A percentile compares a stretch with the other conserved stretches of the same genome.
These are phyloP conservation scores for Bombycilla garrulus DNA, from an alignment of 2,113 vertebrate genomes.

Conservation along the genomic window DNA sequence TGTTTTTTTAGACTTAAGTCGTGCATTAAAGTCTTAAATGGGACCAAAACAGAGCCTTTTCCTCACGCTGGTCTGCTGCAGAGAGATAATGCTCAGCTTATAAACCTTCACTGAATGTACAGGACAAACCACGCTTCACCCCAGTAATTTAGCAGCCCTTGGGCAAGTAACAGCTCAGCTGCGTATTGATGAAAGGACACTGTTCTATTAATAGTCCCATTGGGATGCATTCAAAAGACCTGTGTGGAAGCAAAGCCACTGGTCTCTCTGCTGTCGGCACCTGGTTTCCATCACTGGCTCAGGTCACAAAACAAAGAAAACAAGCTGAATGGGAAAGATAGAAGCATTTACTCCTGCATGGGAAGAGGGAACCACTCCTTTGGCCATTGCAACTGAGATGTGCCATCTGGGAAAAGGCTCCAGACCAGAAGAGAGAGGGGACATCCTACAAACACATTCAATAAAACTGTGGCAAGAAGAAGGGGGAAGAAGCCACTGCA, in stretches of 20 bases:
- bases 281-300: not conserved
- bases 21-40: not conserved
- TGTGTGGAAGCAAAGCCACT: not conserved
- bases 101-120: not conserved
- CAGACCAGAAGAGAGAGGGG: not conserved
- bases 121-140: not conserved
- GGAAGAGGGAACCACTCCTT: not conserved
- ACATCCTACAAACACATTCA: not conserved
- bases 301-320: not conserved
- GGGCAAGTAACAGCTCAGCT: slow-evolving; percentile 3
- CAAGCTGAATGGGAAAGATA: not conserved
- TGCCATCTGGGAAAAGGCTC: not conserved
- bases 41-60: not conserved
- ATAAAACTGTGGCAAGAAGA: not conserved
- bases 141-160: slow-evolving; percentile 24
- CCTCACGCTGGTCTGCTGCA: not conserved
- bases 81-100: not conserved
- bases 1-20: not conserved
- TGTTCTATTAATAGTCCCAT: not conserved
- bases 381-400: not conserved
- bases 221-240: not conserved
- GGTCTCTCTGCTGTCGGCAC: not conserved
- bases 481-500: not conserved
- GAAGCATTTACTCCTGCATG: not conserved
- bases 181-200: not conserved